phyloP scores from a whole-genome alignment of 2,888 invertebrate genomes.

The Lithophane socia region DNA sequence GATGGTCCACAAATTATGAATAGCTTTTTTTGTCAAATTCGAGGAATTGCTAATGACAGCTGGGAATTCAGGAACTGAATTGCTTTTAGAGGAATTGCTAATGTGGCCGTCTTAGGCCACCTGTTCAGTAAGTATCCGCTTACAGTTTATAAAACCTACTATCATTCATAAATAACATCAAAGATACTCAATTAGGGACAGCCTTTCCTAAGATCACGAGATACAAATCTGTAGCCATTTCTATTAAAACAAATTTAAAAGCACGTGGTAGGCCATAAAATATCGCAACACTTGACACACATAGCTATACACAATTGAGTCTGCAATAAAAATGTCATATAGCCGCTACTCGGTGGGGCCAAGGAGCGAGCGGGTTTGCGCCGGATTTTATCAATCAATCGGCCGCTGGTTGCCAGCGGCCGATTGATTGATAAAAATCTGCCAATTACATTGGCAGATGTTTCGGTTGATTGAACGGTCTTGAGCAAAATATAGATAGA shows the following conservation, averaged over 20 bases:
- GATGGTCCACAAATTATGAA: too few relatives aligned
- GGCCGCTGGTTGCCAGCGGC: too few relatives aligned
- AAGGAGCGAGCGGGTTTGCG: slow-evolving; percentile 1
- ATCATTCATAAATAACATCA: neutral
- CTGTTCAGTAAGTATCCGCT: too few relatives aligned
- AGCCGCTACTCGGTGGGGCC: slow-evolving; percentile 33
- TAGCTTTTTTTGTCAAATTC: too few relatives aligned
- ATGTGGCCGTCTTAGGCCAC: too few relatives aligned
- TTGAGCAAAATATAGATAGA: too few relatives aligned
- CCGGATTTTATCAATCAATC: slow-evolving; percentile 2
- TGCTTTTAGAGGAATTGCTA: too few relatives aligned
- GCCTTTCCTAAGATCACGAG: neutral
- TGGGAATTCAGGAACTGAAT: too few relatives aligned
- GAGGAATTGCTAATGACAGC: too few relatives aligned
- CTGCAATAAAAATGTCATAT: slow-evolving; percentile 57
- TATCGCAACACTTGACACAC: slow-evolving; percentile 46
- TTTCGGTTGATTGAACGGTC: neutral
- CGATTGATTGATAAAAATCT: too few relatives aligned
- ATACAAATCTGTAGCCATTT: neutral
- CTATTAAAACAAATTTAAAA: slow-evolving; percentile 10
- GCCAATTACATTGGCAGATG: neutral
- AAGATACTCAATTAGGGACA: neutral
- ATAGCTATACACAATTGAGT: slow-evolving; percentile 45
- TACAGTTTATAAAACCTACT: too few relatives aligned
- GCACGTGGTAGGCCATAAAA: slow-evolving; percentile 35